Evolutionary conservation across 2,888 invertebrate genomes (phyloP), one percentile per base, ranked within the genome.

Genomic region (Cephus rjabovi): DNA sequence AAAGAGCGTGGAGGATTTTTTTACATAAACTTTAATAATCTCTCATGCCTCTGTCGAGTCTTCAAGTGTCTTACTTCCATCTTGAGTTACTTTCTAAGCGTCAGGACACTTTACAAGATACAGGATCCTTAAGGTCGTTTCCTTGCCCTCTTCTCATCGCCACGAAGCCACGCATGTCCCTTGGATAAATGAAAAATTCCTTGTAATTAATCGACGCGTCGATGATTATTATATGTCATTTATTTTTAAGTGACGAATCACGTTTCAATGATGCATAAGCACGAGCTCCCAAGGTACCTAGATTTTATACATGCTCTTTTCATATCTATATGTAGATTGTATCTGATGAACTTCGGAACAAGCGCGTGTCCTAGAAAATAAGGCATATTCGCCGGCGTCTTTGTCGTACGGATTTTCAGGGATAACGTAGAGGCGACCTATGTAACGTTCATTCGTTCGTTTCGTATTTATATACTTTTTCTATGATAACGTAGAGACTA

Each of bases 211-310:
- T 56, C 56, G 56, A 56, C 56, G 4, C 9, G 23, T 23, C 15
- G 15, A 56, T 23, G 56, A 56, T 56, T 56, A 23, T 40, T 40
- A 15, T 37, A 40, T 23, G 15, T 40, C 23, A 40, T 40, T 56
- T 56, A 23, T 23, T 56, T 23, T 56, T 6, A 56, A 56, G 56
- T 56, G 56, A 56, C 56, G 56, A 9, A 31, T 33, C 71, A 33
- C 33, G 33, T 71, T 71, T 71, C 33, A 71, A 71, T 33, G 33
- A 71, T 31, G 31, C 4, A 71, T 23, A 56, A 4, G 31, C 71
- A 30, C 71, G 33, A 71, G 71, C 33, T 71, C 71, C 31, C 71
- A 71, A 71, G 71, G 71, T 71, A 71, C 71, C 71, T 71, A 71
- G 71, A 71, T 71, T 71, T 71, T 71, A 71, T 71, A 33, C 71